Evolutionary conservation across 2,888 invertebrate genomes (phyloP).

Genomic region (Oxyscelio sp.): DNA sequence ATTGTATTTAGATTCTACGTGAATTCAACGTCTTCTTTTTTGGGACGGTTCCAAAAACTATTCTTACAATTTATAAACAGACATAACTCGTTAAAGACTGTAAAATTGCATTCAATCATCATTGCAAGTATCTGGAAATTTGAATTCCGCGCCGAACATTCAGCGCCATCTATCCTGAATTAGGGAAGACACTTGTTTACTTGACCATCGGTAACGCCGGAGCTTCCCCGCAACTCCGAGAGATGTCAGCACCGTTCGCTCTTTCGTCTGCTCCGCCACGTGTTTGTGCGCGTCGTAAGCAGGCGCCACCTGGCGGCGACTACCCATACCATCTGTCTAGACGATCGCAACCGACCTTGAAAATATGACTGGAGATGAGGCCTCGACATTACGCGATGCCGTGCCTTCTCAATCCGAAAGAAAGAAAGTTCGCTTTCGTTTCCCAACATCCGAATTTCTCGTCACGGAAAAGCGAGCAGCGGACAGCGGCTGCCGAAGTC

Average conservation of each 20-base stretch:
- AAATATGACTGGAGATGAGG: conserved; percentile 83
- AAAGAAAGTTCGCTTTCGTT: conserved; percentile 35
- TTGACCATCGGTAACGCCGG: conserved; percentile 24
- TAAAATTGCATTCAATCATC: too few relatives aligned
- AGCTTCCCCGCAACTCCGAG: conserved; percentile 11
- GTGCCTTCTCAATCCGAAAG: conserved; percentile 30
- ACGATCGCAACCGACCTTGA: conserved; percentile 86
- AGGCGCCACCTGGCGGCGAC: conserved; percentile 78
- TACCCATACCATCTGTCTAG: conserved; percentile 65
- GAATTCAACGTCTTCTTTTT: too few relatives aligned
- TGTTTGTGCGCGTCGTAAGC: conserved; percentile 59
- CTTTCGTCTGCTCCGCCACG: conserved; percentile 76
- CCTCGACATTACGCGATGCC: conserved; percentile 82
- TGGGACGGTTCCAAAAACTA: too few relatives aligned
- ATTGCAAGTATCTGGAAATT: too few relatives aligned
- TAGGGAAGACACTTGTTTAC: too few relatives aligned
- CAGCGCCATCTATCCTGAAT: too few relatives aligned
- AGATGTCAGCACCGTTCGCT: conserved; percentile 53
- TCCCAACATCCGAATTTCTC: conserved; percentile 22
- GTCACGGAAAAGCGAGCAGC: conserved; percentile 25
- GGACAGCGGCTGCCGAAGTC: not conserved
- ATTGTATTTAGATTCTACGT: too few relatives aligned
- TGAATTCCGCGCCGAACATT: too few relatives aligned
- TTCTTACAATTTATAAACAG: too few relatives aligned
- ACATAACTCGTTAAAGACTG: too few relatives aligned